A percentile compares a stretch with the other conserved stretches of the same genome.
Evolutionary conservation across 2,113 vertebrate genomes (phyloP).

Genomic region (Eupsittula cactorum): DNA sequence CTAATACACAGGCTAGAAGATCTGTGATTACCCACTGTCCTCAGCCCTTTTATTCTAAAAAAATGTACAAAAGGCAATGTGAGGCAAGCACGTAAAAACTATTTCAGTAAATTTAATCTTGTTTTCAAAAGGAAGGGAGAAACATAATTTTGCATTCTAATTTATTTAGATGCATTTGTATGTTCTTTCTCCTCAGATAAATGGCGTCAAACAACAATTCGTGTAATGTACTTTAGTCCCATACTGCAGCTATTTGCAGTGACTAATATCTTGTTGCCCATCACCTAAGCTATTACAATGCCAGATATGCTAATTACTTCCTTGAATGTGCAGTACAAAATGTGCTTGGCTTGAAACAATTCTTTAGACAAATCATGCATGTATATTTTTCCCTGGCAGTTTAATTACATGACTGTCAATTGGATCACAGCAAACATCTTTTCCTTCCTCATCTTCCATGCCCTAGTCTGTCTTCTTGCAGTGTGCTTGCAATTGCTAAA

Average conservation of each 20-base stretch:
- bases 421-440: slow-evolving; percentile 65
- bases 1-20: not conserved
- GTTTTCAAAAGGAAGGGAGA: not conserved
- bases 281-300: slow-evolving; percentile 47
- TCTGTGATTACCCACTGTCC: not conserved
- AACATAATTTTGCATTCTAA: not conserved
- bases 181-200: slow-evolving; percentile 12
- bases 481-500: slow-evolving; percentile 14
- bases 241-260: slow-evolving; percentile 42
- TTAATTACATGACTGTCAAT: slow-evolving; percentile 71
- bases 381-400: slow-evolving; percentile 59
- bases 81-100: not conserved
- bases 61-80: not conserved
- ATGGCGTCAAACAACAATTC: not conserved
- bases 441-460: slow-evolving; percentile 48
- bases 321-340: slow-evolving; percentile 59
- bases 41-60: not conserved
- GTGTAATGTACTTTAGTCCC: not conserved
- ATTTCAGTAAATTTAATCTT: not conserved
- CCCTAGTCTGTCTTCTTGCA: slow-evolving; percentile 12
- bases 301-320: slow-evolving; percentile 65
- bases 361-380: slow-evolving; percentile 44
- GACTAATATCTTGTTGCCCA: slow-evolving; percentile 54
- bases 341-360: slow-evolving; percentile 50
- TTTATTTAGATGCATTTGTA: slow-evolving; percentile 35